phyloP scores from a whole-genome alignment of 2,113 vertebrate genomes.

The Pipra filicauda region DNA sequence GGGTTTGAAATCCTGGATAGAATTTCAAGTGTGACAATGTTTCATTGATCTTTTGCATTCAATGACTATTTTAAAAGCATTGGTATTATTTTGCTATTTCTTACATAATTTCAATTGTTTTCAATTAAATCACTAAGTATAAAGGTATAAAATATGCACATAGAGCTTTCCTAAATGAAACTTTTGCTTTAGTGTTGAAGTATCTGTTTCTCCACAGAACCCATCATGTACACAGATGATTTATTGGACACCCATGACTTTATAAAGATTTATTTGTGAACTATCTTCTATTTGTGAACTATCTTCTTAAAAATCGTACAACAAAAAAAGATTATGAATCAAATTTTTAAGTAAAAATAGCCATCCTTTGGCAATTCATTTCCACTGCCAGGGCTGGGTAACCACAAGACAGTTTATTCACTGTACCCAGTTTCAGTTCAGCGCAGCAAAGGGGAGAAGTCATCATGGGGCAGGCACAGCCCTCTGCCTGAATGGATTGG shows the following conservation, averaged over 20 bases:
- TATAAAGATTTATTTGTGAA: neutral
- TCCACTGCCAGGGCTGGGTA: neutral
- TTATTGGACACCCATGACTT: neutral
- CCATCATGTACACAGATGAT: neutral
- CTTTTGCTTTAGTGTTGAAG: neutral
- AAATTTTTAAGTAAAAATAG: neutral
- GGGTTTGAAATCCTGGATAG: neutral
- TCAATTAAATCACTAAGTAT: neutral
- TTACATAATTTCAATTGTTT: neutral
- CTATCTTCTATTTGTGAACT: neutral
- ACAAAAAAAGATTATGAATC: neutral
- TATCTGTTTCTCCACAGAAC: neutral
- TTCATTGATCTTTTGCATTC: neutral
- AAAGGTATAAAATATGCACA: neutral
- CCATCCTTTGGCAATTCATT: neutral
- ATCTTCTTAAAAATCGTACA: neutral
- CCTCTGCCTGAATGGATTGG: neutral
- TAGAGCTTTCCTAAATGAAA: neutral
- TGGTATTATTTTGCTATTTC: neutral
- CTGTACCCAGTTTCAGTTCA: neutral
- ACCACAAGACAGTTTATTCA: neutral
- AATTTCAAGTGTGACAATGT: neutral
- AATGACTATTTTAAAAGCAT: neutral
- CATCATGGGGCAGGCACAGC: accelerated
- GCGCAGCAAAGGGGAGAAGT: neutral